Evolutionary conservation across 2,888 invertebrate species (phyloP), one percentile per base, ranked within the genome.

Genomic region (Chalcosyrphus nemorum): DNA sequence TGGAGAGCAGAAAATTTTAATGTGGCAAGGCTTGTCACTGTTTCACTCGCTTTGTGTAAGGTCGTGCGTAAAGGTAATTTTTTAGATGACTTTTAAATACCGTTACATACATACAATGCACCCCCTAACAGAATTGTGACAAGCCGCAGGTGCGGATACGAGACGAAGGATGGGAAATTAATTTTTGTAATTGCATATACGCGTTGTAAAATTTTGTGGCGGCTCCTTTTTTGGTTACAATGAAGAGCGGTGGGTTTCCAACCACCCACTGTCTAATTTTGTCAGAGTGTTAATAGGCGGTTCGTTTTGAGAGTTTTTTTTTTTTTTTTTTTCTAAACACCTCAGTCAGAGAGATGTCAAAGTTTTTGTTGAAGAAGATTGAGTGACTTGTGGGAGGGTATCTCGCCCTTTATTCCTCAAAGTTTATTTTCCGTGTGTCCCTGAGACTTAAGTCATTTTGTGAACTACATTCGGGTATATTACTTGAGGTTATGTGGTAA

Each of bases 161-260:
- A 56, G 41, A 32, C 9, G n/a, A 13, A 43, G 63, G 52, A 57
- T 63, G 66, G 65, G 65, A 65, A 71, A 74, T 76, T 81, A 81
- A 81, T 81, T 81, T 81, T 77, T 77, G 50, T 81, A 76, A 81
- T 81, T 76, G 81, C 77, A 76, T 45, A 59, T 77, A 76, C 63
- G 77, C 57, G 70, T 70, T 70, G 27, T 63, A 27, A 70, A 81
- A 63, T 9, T 59, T 70, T 70, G 56, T 21, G 54, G 24, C 29
- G 54, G 24, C 21, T 38, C 19, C n/a, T 54, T 54, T 52, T 35
- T 35, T 50, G 35, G 9, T 47, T 17, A 19, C 11, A 21, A 9
- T 9, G 32, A 5, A 24, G 11, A 1, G 13, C n/a, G 24, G 19
- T 13, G n/a, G 27, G 52, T n/a, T n/a, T n/a, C n/a, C n/a, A n/a